Evolutionary conservation across 2,797 vertebrate genomes (phyloP), one percentile per base, ranked within the genome.

Genomic region (Chloroceryle inda): DNA sequence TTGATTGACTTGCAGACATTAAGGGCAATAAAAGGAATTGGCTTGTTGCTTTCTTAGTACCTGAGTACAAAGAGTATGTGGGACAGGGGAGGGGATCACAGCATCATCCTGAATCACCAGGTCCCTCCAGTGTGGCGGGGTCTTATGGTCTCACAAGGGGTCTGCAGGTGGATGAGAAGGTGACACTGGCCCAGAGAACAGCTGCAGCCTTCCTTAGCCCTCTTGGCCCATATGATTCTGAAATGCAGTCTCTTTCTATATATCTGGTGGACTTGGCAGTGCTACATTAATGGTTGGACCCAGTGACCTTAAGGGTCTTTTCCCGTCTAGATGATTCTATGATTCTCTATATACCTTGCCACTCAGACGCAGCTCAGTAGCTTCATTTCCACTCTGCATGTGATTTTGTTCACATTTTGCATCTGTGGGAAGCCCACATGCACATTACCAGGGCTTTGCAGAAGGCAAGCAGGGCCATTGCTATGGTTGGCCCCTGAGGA

Each of bases 341-440:
- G 72, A 29, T 47, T 74, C 55, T 31, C 2, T n/a, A 5, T 12
- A 6, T 29, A 22, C 13, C 5, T 18, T 50, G 62, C 17, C 56
- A 35, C 24, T 2, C 24, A 62, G 62, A 33, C 4, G 4, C 85
- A 81, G 85, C 61, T 81, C 66, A 76, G 68, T 68, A 62, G 23
- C 45, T n/a, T 62, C 20, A 5, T 45, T 86, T 35, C 38, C 78
- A 47, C 44, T 55, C 50, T 0, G 3, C 26, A 4, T 4, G 2
- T 1, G 3, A 27, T 33, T 72, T 31, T 73, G 40, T 56, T 78
- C 40, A 9, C 4, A 3, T 26, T 31, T 12, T 19, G 12, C 23
- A 9, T 4, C 72, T 0, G 0, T 8, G 13, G 73, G 73, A 59
- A 86, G 72, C 44, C 78, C 2, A 0, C 0, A 4, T 3, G 49